Evolutionary conservation across 2,888 invertebrate species (phyloP).

Genomic region (Limnephilus rhombicus): DNA sequence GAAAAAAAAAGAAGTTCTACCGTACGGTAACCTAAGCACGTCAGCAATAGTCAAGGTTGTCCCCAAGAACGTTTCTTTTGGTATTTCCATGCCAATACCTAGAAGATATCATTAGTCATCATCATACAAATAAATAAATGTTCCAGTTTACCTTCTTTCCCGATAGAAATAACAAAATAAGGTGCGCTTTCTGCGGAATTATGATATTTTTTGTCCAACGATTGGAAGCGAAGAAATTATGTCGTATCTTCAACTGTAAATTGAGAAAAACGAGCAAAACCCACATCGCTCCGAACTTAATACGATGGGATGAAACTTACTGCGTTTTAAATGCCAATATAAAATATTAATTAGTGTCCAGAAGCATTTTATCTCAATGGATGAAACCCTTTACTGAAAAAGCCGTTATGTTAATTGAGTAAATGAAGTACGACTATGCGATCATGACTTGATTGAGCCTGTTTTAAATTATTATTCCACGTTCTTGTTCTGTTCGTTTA

Average conservation of each 20-base stretch:
- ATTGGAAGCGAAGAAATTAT: not conserved
- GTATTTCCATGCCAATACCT: not conserved
- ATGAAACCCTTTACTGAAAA: not conserved
- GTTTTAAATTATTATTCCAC: not conserved
- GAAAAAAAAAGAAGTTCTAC: not conserved
- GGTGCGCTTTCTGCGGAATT: not conserved
- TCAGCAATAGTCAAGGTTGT: not conserved
- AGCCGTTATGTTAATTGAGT: conserved; percentile 1
- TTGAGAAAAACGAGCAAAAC: not conserved
- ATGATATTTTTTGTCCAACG: not conserved
- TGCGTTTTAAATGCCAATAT: not conserved
- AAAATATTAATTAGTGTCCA: not conserved
- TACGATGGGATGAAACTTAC: not conserved
- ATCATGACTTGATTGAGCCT: not conserved
- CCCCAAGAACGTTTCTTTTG: not conserved
- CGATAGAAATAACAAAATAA: not conserved
- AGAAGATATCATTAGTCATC: not conserved
- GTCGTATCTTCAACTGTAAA: not conserved
- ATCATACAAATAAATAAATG: not conserved
- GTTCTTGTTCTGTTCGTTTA: not conserved
- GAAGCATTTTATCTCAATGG: not conserved
- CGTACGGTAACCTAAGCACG: not conserved
- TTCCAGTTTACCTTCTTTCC: not conserved
- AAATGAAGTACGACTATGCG: not conserved
- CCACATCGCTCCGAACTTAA: not conserved